Conservation (phyloP, 1,140 invertebrate species). For the Drosophila kikkawai region DNA sequence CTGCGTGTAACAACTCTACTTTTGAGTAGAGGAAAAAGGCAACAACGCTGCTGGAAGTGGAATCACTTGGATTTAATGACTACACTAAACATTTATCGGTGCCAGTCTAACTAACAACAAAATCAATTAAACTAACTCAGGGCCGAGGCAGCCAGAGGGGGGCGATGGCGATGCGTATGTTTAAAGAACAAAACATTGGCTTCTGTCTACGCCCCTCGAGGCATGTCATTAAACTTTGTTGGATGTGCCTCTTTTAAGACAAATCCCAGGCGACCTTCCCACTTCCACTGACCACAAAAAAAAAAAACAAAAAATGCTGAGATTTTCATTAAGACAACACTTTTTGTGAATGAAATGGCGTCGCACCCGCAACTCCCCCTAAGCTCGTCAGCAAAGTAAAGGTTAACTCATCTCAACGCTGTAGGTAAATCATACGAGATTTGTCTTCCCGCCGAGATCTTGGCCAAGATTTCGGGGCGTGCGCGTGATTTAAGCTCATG, state of each 20-base stretch:
- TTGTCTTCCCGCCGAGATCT: constrained; percentile 61
- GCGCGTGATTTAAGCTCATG: constrained; percentile 65
- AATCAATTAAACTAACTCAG: constrained; percentile 61
- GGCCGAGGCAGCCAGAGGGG: not conserved
- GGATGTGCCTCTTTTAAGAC: constrained; percentile 10
- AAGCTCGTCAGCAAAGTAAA: constrained; percentile 13
- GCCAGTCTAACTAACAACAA: constrained; percentile 48
- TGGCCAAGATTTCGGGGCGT: constrained; percentile 58
- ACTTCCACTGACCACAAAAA: constrained; percentile 14
- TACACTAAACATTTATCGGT: constrained; percentile 49
- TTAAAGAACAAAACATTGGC: constrained; percentile 17
- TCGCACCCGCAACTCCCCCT: constrained; percentile 33
- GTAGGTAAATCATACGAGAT: constrained; percentile 66
- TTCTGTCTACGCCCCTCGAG: constrained; percentile 26
- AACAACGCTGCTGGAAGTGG: constrained; percentile 8
- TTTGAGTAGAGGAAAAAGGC: constrained; percentile 2
- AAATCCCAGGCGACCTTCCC: constrained; percentile 49
- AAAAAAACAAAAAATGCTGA: constrained; percentile 6
- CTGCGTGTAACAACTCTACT: constrained; percentile 7
- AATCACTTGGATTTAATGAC: constrained; percentile 43
- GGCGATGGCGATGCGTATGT: constrained; percentile 12
- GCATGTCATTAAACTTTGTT: constrained; percentile 50
- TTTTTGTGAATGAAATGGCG: constrained; percentile 56
- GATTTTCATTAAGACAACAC: constrained; percentile 66
- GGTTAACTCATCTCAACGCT: constrained; percentile 45